Percentiles rank a stretch among this genome's conserved stretches.
Evolutionary conservation across 2,797 vertebrate genomes (phyloP).

Genomic region (Cichlasoma orientale): DNA sequence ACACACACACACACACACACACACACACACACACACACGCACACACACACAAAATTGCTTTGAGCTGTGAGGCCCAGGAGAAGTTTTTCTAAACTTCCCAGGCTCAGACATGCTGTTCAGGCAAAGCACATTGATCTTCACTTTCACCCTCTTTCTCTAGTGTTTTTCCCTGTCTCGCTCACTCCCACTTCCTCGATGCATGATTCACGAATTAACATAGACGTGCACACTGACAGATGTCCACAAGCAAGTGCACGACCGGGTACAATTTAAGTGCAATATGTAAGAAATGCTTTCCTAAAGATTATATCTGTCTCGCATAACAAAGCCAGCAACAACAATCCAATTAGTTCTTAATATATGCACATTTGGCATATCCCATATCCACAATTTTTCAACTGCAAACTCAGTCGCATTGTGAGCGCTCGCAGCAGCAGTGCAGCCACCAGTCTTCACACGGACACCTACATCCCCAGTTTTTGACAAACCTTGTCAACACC

Average conservation of each 20-base stretch:
- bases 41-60: constrained; percentile 31
- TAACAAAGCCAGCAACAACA: too few relatives aligned
- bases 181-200: constrained; percentile 30
- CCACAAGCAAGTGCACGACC: constrained; percentile 3
- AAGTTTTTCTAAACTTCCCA: constrained; percentile 71
- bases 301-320: background rate
- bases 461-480: background rate
- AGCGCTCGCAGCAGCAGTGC: too few relatives aligned
- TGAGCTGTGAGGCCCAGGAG: constrained; percentile 54
- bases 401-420: background rate
- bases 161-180: constrained; percentile 33
- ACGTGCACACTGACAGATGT: constrained; percentile 32
- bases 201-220: constrained; percentile 28
- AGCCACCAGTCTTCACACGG: background rate
- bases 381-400: background rate
- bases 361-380: background rate
- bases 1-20: constrained; percentile 7
- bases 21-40: background rate
- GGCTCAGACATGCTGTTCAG: constrained; percentile 62
- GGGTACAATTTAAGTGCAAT: constrained; percentile 11
- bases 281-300: background rate
- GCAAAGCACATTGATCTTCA: constrained; percentile 61
- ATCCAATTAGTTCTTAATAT: too few relatives aligned
- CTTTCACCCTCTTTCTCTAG: constrained; percentile 46
- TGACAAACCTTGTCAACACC: background rate